A percentile compares a stretch with the other conserved stretches of the same genome.
These are phyloP conservation scores for Agelastica alni DNA, from an alignment of 2,888 invertebrate species.

Conservation along the genomic window DNA sequence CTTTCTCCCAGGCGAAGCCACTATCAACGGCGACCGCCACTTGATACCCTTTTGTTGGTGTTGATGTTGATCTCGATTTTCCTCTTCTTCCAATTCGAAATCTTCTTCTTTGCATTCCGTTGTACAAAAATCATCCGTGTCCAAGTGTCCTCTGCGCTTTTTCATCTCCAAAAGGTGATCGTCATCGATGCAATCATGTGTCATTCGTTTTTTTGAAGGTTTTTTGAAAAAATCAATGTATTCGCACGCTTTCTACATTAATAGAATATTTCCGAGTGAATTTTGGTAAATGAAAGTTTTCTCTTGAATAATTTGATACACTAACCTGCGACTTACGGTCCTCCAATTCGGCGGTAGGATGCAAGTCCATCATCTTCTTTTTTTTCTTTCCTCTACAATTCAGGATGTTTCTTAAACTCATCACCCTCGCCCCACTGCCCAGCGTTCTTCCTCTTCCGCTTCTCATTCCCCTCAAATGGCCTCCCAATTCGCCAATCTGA, in stretches of 20 bases:
- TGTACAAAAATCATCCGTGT: no score
- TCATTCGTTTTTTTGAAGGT: constrained; percentile 18
- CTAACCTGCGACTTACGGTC: constrained; percentile 14
- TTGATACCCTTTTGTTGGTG: constrained; percentile 41
- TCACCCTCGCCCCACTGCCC: not conserved
- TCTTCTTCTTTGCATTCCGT: no score
- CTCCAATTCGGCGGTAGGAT: constrained; percentile 28
- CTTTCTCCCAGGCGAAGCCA: constrained; percentile 45
- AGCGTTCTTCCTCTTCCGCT: not conserved
- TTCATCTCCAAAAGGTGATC: no score
- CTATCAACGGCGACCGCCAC: constrained; percentile 51
- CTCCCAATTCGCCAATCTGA: not conserved
- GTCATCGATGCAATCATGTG: not conserved
- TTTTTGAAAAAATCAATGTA: no score
- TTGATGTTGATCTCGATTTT: no score
- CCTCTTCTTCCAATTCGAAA: no score
- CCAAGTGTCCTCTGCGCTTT: no score
- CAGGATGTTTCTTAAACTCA: constrained; percentile 8
- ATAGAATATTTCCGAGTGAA: no score
- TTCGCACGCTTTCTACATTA: no score
- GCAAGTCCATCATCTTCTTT: constrained; percentile 10
- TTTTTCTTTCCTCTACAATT: constrained; percentile 13
- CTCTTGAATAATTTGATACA: no score
- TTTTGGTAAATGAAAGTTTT: no score
- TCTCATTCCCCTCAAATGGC: no score